Evolutionary conservation across 23 tunicate species (phyloP).

Genomic region (Styela clava): DNA sequence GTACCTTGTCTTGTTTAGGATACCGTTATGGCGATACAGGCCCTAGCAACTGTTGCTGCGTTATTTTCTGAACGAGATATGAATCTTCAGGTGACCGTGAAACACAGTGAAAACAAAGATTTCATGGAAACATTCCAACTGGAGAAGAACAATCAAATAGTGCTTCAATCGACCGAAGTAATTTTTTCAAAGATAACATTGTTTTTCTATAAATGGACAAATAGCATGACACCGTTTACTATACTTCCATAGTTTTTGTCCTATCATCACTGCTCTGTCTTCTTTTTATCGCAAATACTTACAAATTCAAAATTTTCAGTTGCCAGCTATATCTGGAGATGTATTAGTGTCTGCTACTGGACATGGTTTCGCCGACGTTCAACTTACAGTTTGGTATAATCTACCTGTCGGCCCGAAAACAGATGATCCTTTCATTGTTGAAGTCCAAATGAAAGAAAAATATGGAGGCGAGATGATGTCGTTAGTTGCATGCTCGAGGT

Average conservation of each 20-base stretch:
- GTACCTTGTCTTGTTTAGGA: constrained; percentile 42
- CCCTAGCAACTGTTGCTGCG: constrained; percentile 59
- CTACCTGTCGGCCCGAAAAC: constrained; percentile 44
- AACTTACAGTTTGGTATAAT: constrained; percentile 71
- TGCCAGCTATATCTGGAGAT: constrained; percentile 50
- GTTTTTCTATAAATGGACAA: too few species aligned
- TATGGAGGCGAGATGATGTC: neutral
- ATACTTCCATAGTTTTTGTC: too few species aligned
- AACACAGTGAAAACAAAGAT: constrained; percentile 28
- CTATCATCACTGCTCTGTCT: too few species aligned
- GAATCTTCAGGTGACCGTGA: constrained; percentile 35
- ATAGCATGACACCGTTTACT: too few species aligned
- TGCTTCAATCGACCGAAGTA: constrained; percentile 53
- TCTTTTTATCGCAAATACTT: too few species aligned
- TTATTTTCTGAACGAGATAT: constrained; percentile 21
- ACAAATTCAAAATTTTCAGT: too few species aligned
- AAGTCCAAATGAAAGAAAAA: neutral
- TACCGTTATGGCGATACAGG: constrained; percentile 93
- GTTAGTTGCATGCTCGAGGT: constrained; percentile 13
- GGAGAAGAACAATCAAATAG: constrained; percentile 43
- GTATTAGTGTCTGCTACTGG: constrained; percentile 50
- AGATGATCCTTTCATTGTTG: constrained; percentile 54
- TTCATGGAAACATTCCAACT: constrained; percentile 28
- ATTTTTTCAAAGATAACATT: too few species aligned
- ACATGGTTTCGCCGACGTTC: constrained; percentile 67